A percentile compares a stretch with the other conserved stretches of the same genome.
These are phyloP conservation scores for Mya arenaria DNA, from an alignment of 1,140 invertebrate species.

Conservation along the genomic window DNA sequence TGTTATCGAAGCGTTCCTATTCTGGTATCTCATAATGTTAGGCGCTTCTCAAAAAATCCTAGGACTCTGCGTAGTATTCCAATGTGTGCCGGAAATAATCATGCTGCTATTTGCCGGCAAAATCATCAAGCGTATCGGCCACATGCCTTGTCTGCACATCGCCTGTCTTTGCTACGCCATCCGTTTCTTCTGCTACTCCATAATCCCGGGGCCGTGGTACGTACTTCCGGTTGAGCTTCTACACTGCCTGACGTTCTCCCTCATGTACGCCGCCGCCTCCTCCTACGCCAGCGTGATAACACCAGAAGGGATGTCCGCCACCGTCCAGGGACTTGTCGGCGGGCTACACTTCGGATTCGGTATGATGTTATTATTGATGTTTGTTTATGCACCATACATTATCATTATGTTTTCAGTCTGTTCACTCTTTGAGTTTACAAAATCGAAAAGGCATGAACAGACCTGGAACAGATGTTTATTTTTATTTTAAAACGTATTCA, in stretches of 20 bases:
- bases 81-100: slow-evolving; percentile 93
- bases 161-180: slow-evolving; percentile 89
- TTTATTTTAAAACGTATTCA: no score
- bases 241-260: slow-evolving; percentile 93
- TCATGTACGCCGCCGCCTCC: slow-evolving; percentile 94
- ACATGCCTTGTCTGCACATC: slow-evolving; percentile 90
- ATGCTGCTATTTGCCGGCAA: slow-evolving; percentile 89
- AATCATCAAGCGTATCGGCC: slow-evolving; percentile 91
- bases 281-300: slow-evolving; percentile 93
- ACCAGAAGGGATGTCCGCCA: slow-evolving; percentile 91
- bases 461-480: no score
- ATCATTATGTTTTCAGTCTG: no score
- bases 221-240: slow-evolving; percentile 92
- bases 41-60: slow-evolving; percentile 89
- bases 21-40: slow-evolving; percentile 90
- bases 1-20: slow-evolving; percentile 94
- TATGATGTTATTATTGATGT: no score
- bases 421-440: no score
- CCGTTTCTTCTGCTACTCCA: slow-evolving; percentile 92
- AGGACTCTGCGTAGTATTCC: slow-evolving; percentile 89
- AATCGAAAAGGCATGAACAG: no score
- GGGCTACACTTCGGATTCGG: slow-evolving; percentile 84
- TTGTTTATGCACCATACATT: no score
- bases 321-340: slow-evolving; percentile 90
- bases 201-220: slow-evolving; percentile 87